Evolutionary conservation across 2,797 vertebrate genomes (phyloP).

Genomic region (Lutjanus argentimaculatus): DNA sequence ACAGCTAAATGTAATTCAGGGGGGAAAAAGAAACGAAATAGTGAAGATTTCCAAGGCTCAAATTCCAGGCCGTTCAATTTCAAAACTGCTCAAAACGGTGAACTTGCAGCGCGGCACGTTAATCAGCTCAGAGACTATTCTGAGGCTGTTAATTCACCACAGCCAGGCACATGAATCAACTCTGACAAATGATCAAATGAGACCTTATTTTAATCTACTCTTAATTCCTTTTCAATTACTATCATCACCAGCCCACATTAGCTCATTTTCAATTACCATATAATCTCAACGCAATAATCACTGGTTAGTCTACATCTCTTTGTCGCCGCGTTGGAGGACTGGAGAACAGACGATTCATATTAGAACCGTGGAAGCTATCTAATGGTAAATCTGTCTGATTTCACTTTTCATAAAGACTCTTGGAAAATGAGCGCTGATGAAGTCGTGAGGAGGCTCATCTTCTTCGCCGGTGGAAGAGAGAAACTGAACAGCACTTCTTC

Average conservation of each 20-base stretch:
- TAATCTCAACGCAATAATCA: constrained; percentile 36
- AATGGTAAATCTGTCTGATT: constrained; percentile 19
- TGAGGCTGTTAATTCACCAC: constrained; percentile 29
- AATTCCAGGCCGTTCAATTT: not conserved
- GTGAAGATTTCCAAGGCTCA: not conserved
- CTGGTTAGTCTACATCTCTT: constrained; percentile 28
- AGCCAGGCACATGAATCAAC: constrained; percentile 50
- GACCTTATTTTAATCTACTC: constrained; percentile 70
- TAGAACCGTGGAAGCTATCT: constrained; percentile 34
- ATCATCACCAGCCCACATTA: constrained; percentile 66
- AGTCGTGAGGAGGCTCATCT: constrained; percentile 3
- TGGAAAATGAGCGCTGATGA: not conserved
- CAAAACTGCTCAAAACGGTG: not conserved
- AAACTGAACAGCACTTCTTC: not conserved
- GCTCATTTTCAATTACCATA: constrained; percentile 62
- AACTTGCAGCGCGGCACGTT: constrained; percentile 11
- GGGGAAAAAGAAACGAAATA: not conserved
- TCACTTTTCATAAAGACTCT: constrained; percentile 19
- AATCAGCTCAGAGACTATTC: constrained; percentile 50
- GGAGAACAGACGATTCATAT: constrained; percentile 51
- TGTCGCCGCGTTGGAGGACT: constrained; percentile 14
- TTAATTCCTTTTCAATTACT: constrained; percentile 81
- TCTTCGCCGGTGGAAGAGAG: too few relatives aligned
- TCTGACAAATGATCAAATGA: constrained; percentile 61
- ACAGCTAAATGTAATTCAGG: not conserved